These are phyloP conservation scores for Catalaphyllia jardinei DNA, from an alignment of 64 coral and sea anemone genomes.

Conservation along the genomic window DNA sequence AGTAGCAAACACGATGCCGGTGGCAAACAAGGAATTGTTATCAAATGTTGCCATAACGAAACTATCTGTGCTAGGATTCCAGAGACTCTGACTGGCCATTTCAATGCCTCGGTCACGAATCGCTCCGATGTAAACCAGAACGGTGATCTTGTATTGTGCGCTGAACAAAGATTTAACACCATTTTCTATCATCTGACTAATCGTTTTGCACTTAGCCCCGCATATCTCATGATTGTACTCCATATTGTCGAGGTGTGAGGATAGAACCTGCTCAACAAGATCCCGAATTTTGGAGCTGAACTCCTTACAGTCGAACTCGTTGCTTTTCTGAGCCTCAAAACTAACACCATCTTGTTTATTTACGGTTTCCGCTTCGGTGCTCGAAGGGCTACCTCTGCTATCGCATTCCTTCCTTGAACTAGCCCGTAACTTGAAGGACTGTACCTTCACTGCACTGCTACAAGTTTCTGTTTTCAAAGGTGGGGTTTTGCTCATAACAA, in stretches of 20 bases:
- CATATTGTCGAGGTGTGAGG: constrained; percentile 49
- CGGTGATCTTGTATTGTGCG: constrained; percentile 70
- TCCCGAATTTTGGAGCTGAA: constrained; percentile 50
- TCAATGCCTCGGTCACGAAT: constrained; percentile 86
- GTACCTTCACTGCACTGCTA: not conserved
- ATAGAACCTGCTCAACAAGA: constrained; percentile 54
- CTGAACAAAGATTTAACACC: constrained; percentile 67
- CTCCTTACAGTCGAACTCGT: not conserved
- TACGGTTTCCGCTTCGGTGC: constrained; percentile 21
- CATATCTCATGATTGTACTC: constrained; percentile 77
- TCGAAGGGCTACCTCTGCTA: not conserved
- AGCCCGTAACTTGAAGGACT: constrained; percentile 48
- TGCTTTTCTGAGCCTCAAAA: not conserved
- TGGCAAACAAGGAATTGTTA: constrained; percentile 70
- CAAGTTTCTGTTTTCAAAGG: not conserved
- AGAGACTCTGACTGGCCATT: constrained; percentile 66
- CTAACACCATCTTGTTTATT: constrained; percentile 6
- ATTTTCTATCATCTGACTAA: constrained; percentile 86
- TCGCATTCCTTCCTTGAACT: constrained; percentile 19
- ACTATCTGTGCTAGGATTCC: constrained; percentile 67
- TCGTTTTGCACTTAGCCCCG: constrained; percentile 65
- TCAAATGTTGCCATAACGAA: constrained; percentile 84
- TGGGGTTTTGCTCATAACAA: not conserved
- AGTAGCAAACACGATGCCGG: constrained; percentile 83
- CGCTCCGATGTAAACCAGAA: constrained; percentile 84